phyloP scores from a whole-genome alignment of 2,797 vertebrate genomes.

The Tympanoctomys barrerae region DNA sequence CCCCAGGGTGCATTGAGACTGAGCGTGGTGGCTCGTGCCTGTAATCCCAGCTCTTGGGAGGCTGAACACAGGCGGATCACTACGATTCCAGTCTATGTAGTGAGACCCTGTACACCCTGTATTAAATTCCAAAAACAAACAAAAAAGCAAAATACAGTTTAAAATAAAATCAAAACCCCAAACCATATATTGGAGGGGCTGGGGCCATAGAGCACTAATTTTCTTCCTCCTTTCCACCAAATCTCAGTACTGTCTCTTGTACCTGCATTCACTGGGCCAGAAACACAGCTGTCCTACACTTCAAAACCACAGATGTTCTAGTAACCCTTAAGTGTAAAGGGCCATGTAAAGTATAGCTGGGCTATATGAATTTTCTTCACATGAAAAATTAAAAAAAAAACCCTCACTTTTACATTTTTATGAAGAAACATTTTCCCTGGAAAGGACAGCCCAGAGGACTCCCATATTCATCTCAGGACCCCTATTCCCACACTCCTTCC shows the following conservation, averaged over 20 bases:
- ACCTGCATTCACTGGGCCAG: neutral
- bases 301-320: neutral
- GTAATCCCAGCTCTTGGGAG: no score
- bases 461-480: neutral
- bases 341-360: neutral
- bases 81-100: no score
- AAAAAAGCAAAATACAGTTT: neutral
- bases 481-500: neutral
- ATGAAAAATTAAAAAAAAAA: neutral
- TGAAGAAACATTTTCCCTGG: conserved; percentile 40
- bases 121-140: no score
- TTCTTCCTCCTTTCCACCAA: neutral
- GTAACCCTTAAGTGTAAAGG: neutral
- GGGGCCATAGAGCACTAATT: neutral
- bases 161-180: conserved; percentile 64
- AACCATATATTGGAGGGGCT: conserved; percentile 43
- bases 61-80: no score
- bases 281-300: neutral
- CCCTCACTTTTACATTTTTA: neutral
- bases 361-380: neutral
- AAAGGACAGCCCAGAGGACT: neutral
- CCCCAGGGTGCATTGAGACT: no score
- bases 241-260: neutral
- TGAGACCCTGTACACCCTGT: no score
- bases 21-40: no score